phyloP scores from a whole-genome alignment of 2,888 invertebrate genomes.

The Ophraella communa region DNA sequence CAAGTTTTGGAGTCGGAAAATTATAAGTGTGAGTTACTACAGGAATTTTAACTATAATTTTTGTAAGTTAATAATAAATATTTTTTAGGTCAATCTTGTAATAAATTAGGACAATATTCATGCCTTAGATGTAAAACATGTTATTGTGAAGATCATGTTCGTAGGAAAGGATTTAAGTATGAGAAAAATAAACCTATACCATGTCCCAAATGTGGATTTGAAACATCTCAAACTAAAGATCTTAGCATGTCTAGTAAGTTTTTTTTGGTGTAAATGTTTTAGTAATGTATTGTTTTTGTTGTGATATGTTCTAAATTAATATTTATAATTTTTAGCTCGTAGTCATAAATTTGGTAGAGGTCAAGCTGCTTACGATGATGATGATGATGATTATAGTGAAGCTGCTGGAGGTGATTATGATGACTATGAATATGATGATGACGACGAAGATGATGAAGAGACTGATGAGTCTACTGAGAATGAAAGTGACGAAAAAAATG shows the following conservation, averaged over 20 bases:
- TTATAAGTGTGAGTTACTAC: conserved; percentile 78
- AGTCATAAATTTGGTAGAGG: conserved; percentile 89
- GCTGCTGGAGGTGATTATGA: conserved; percentile 9
- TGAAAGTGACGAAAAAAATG: conserved; percentile 4
- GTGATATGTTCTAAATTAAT: background rate
- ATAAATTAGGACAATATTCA: conserved; percentile 92
- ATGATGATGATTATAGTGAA: conserved; percentile 1
- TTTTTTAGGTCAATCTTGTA: conserved; percentile 84
- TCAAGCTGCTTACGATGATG: conserved; percentile 57
- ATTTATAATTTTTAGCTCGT: conserved; percentile 66
- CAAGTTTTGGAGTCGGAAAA: conserved; percentile 94
- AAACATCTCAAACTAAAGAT: conserved; percentile 92
- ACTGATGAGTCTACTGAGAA: conserved; percentile 29
- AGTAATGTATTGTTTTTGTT: background rate
- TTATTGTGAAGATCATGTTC: conserved; percentile 96
- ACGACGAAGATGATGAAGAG: conserved; percentile 24
- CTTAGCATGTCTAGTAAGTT: conserved; percentile 92
- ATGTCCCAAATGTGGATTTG: conserved; percentile 93
- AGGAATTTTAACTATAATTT: background rate
- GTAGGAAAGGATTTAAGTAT: conserved; percentile 88
- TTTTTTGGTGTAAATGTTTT: no score
- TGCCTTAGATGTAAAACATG: conserved; percentile 95
- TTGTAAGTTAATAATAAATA: background rate
- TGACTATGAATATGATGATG: conserved; percentile 24
- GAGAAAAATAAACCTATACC: conserved; percentile 84